phyloP scores from a whole-genome alignment of 2,888 invertebrate genomes.

The Junonia oenone region DNA sequence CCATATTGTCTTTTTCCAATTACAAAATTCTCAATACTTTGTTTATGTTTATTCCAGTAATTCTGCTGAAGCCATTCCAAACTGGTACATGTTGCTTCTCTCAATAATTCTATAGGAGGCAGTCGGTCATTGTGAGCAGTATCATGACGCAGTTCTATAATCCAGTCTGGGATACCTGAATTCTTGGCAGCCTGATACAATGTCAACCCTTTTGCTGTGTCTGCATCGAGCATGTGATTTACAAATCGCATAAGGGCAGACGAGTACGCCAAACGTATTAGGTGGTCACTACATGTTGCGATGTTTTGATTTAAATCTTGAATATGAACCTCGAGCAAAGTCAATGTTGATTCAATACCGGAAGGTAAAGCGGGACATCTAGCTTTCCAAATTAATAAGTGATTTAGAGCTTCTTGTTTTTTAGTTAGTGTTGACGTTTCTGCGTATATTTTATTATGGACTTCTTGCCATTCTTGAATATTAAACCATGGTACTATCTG shows the following conservation, averaged over 20 bases:
- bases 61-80: slow-evolving; percentile 84
- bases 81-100: slow-evolving; percentile 81
- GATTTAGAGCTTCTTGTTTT: slow-evolving; percentile 62
- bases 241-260: slow-evolving; percentile 83
- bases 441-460: slow-evolving; percentile 66
- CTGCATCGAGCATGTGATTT: slow-evolving; percentile 81
- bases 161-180: slow-evolving; percentile 87
- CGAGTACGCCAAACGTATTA: slow-evolving; percentile 80
- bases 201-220: slow-evolving; percentile 72
- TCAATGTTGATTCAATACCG: slow-evolving; percentile 81
- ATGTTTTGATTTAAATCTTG: slow-evolving; percentile 46
- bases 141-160: slow-evolving; percentile 88
- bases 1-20: slow-evolving; percentile 41
- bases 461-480: slow-evolving; percentile 73
- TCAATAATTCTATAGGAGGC: slow-evolving; percentile 82
- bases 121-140: slow-evolving; percentile 85
- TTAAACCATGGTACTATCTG: slow-evolving; percentile 67
- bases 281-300: slow-evolving; percentile 51
- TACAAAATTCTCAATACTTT: slow-evolving; percentile 65
- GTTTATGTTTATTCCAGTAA: slow-evolving; percentile 82
- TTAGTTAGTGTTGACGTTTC: slow-evolving; percentile 38
- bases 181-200: slow-evolving; percentile 80
- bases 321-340: slow-evolving; percentile 73
- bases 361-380: slow-evolving; percentile 77
- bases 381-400: slow-evolving; percentile 79